Percentiles rank a stretch among this genome's conserved stretches.
These are phyloP conservation scores for Alloscopus bannaensis DNA, from an alignment of 2,888 invertebrate species.

Conservation along the genomic window DNA sequence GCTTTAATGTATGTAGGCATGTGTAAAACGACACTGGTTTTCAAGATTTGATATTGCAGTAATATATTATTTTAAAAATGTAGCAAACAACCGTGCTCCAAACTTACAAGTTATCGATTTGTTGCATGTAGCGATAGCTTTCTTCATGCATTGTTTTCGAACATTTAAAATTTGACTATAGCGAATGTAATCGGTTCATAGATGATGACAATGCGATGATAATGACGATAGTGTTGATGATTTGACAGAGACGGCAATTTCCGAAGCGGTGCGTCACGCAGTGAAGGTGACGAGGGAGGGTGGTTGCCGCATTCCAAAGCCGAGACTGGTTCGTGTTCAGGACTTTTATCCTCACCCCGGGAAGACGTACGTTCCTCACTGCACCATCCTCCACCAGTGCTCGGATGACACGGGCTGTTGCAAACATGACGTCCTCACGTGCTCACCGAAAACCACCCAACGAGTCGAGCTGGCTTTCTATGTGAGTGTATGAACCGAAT, in stretches of 20 bases:
- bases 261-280: conserved; percentile 76
- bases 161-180: no score
- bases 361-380: conserved; percentile 88
- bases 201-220: background rate
- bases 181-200: no score
- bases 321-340: conserved; percentile 85
- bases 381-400: conserved; percentile 90
- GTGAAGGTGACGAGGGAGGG: conserved; percentile 77
- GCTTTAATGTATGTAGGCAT: no score
- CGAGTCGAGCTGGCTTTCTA: conserved; percentile 86
- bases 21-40: no score
- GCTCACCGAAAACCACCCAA: conserved; percentile 85
- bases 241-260: conserved; percentile 74
- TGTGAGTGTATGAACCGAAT: conserved; percentile 77
- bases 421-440: conserved; percentile 82
- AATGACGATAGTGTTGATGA: background rate
- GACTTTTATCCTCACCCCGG: conserved; percentile 83
- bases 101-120: no score
- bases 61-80: no score
- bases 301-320: conserved; percentile 83
- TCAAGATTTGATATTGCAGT: no score
- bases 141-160: no score
- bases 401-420: conserved; percentile 93
- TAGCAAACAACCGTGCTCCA: no score
- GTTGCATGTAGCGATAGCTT: no score